Evolutionary conservation across 2,888 invertebrate species (phyloP).

Genomic region (Ashinkailepas kermadecensis): DNA sequence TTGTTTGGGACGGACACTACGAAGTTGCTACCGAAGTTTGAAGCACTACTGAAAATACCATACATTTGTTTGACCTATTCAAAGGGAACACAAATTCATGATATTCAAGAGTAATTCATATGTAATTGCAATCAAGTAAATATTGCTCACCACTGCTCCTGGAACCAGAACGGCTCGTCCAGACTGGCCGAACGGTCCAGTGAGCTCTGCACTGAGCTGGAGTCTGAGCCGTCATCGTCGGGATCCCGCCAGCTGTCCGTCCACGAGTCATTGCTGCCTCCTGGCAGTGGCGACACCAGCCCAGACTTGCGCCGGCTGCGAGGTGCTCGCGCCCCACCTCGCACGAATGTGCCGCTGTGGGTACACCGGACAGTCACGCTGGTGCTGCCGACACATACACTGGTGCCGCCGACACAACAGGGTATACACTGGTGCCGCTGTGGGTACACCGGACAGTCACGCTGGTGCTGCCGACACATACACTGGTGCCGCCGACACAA

Average conservation of each 20-base stretch:
- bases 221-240: slow-evolving; percentile 18
- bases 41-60: too few relatives aligned
- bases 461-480: background rate
- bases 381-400: background rate
- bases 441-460: background rate
- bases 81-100: too few relatives aligned
- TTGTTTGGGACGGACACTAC: too few relatives aligned
- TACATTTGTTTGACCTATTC: too few relatives aligned
- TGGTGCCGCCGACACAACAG: background rate
- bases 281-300: slow-evolving; percentile 16
- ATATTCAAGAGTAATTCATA: too few relatives aligned
- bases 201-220: slow-evolving; percentile 22
- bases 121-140: too few relatives aligned
- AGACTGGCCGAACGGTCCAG: slow-evolving; percentile 21
- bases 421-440: background rate
- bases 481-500: background rate
- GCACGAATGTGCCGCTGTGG: background rate
- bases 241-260: slow-evolving; percentile 3
- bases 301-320: slow-evolving; percentile 2
- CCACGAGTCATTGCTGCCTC: background rate
- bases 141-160: slow-evolving; percentile 2
- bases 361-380: too few relatives aligned
- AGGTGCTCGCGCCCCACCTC: background rate
- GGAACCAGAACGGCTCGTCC: background rate
- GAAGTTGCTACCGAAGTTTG: too few relatives aligned